A percentile compares a stretch with the other conserved stretches of the same genome.
Evolutionary conservation across 92 coral and sea anemone genomes (phyloP).

Genomic region (Montipora capitata): DNA sequence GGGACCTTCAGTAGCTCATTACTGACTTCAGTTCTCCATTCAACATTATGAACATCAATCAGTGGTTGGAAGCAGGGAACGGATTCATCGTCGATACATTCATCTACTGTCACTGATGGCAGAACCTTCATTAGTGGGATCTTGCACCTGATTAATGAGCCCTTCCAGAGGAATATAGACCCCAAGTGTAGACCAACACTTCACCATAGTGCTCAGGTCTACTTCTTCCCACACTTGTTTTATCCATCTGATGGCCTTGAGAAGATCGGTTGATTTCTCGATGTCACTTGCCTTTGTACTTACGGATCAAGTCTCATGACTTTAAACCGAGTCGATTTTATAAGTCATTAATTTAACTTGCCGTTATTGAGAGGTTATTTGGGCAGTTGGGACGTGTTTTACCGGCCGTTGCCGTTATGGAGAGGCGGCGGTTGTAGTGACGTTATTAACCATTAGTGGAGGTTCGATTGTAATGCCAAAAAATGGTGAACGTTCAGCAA

Average conservation of each 20-base stretch:
- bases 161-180: background rate
- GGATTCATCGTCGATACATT: background rate
- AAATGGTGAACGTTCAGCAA: too few species aligned
- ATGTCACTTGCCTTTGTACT: slow-evolving; percentile 1
- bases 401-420: too few species aligned
- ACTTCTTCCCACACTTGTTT: background rate
- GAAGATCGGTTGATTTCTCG: background rate
- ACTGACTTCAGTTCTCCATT: slow-evolving; percentile 9
- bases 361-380: too few species aligned
- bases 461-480: too few species aligned
- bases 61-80: slow-evolving; percentile 24
- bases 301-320: too few species aligned
- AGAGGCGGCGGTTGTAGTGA: too few species aligned
- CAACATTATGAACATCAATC: slow-evolving; percentile 10
- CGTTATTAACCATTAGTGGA: too few species aligned
- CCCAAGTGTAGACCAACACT: background rate
- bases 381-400: too few species aligned
- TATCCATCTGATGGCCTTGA: background rate
- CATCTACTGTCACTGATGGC: slow-evolving; percentile 7
- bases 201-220: background rate
- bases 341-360: too few species aligned
- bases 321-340: too few species aligned
- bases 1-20: slow-evolving; percentile 1
- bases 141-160: background rate
- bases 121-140: background rate